A percentile compares a stretch with the other conserved stretches of the same genome.
These are phyloP conservation scores for Numenius arquata DNA, from an alignment of 2,113 vertebrate species.

Conservation along the genomic window DNA sequence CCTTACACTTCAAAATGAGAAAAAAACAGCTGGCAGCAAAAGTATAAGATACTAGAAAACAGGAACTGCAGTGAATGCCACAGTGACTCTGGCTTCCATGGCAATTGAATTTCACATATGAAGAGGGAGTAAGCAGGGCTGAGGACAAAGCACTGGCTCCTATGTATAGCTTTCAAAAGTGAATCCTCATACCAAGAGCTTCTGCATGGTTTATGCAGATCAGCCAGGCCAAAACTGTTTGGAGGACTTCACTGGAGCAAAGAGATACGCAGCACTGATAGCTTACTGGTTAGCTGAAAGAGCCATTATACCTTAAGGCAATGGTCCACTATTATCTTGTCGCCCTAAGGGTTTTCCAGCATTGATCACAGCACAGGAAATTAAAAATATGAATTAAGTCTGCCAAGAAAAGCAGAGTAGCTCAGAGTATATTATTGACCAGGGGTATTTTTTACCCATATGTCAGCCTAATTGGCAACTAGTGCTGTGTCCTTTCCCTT, in stretches of 20 bases:
- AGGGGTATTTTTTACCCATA: background rate
- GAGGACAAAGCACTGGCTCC: background rate
- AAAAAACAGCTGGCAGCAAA: background rate
- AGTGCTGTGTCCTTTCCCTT: background rate
- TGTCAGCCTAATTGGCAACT: background rate
- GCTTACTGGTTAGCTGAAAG: background rate
- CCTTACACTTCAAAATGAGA: background rate
- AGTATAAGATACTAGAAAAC: background rate
- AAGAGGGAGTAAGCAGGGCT: background rate
- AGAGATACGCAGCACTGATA: too few relatives aligned
- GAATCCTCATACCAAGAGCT: background rate
- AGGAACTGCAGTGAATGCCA: background rate
- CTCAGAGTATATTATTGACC: background rate
- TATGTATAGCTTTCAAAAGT: background rate
- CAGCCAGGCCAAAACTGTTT: background rate
- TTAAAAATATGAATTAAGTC: background rate
- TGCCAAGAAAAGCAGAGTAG: background rate
- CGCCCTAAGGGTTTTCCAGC: background rate
- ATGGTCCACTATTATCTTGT: background rate
- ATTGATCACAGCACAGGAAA: background rate
- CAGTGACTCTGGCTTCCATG: background rate
- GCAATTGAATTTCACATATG: background rate
- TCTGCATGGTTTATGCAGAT: background rate
- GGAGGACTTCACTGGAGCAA: background rate
- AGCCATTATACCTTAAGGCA: background rate